These are phyloP conservation scores for Myopa tessellatipennis DNA, from an alignment of 2,888 invertebrate species.

Conservation along the genomic window DNA sequence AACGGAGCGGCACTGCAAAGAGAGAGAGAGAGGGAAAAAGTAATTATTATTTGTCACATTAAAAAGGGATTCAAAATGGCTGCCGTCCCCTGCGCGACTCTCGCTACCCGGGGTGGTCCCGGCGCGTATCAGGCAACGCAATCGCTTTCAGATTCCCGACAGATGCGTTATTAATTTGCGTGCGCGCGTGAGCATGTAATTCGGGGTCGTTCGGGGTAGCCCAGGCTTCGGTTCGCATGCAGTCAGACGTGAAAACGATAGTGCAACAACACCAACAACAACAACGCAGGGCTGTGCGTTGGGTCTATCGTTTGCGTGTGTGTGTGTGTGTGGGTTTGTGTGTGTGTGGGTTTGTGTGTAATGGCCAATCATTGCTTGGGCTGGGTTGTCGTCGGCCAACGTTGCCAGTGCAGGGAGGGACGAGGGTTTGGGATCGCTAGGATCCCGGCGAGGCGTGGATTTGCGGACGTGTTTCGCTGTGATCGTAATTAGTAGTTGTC, in stretches of 20 bases:
- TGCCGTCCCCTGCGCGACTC: background rate
- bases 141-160: constrained; percentile 52
- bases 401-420: constrained; percentile 24
- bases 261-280: constrained; percentile 17
- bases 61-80: constrained; percentile 7
- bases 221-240: constrained; percentile 28
- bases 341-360: constrained; percentile 50
- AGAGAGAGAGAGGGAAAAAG: background rate
- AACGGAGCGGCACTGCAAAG: constrained; percentile 43
- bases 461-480: constrained; percentile 15
- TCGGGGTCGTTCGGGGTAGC: constrained; percentile 50
- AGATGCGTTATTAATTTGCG: constrained; percentile 66
- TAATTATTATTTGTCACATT: constrained; percentile 26
- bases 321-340: constrained; percentile 26
- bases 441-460: constrained; percentile 23
- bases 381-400: constrained; percentile 20
- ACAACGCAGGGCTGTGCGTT: constrained; percentile 51
- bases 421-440: background rate
- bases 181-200: constrained; percentile 65
- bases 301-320: background rate
- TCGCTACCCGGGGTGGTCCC: background rate
- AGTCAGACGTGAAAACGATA: constrained; percentile 54
- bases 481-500: background rate
- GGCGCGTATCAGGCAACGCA: background rate
- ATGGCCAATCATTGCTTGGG: constrained; percentile 46